Evolutionary conservation across 1,140 invertebrate species (phyloP), one percentile per base, ranked within the genome.

Genomic region (Colletes latitarsis): DNA sequence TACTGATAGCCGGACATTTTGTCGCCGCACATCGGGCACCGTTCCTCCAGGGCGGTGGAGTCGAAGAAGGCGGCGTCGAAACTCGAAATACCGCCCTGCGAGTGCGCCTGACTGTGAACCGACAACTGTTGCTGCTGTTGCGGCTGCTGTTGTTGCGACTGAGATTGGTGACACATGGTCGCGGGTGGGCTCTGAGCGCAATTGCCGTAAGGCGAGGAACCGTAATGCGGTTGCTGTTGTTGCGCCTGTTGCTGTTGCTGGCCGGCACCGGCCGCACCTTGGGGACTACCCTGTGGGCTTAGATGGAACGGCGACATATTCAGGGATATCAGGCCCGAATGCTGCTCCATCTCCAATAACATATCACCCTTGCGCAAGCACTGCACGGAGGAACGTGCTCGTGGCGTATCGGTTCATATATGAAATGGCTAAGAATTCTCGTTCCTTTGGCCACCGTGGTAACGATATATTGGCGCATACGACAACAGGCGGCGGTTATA

Each of bases 1-100:
- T 99, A 99, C 93, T 99, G 99, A 94, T 99, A 99, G 81, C 99
- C 99, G 88, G 98, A 99, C 86, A 99, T 98, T 94, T 99, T 99
- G 93, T 99, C 99, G 15, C 98, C 98, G 94, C 99, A 99, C 77
- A 99, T 98, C 0, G 99, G 99, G 93, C 99, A 99, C 72, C 98
- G 94, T 91, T 99, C 99, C 90, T 99, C 98, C 92, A 99, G 98
- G 66, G 97, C 96, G 91, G 98, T 96, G 91, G 98, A 97, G 85
- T 98, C 97, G 85, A 96, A 96, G 68, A 95, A 94, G 49, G 94
- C 94, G 57, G 91, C 83, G 41, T 93, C 92, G 84, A 93, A 93
- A 90, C 94, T 80, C 4, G 89, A 90, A 85, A 92, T 93, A 68
- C 82, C 83, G 67, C 84, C 81, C 49, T 77, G 83, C 43, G 86